These are phyloP conservation scores for Tortricodes alternella DNA, from an alignment of 2,888 invertebrate genomes.

Conservation along the genomic window DNA sequence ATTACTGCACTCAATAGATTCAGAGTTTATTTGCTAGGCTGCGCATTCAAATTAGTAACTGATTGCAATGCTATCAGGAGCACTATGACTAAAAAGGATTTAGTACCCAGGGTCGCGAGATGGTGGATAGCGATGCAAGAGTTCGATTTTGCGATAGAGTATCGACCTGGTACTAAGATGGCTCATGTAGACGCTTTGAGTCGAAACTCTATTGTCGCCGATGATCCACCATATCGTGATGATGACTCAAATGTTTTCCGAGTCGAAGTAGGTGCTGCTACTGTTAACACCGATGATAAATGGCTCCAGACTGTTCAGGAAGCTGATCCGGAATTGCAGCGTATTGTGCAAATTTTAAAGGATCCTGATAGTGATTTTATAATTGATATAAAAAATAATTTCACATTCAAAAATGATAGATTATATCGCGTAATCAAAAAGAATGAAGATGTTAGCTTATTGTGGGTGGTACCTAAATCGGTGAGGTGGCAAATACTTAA, in stretches of 20 bases:
- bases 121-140: slow-evolving; percentile 37
- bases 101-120: slow-evolving; percentile 34
- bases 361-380: slow-evolving; percentile 1
- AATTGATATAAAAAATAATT: slow-evolving; percentile 25
- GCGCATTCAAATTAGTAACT: not conserved
- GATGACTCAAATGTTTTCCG: not conserved
- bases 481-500: slow-evolving; percentile 37
- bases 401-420: slow-evolving; percentile 3
- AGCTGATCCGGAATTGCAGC: slow-evolving; percentile 13
- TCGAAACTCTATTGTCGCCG: slow-evolving; percentile 5
- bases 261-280: not conserved
- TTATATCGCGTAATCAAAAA: slow-evolving; percentile 8
- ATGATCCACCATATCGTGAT: not conserved
- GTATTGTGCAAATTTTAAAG: slow-evolving; percentile 9
- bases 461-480: slow-evolving; percentile 37
- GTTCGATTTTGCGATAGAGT: slow-evolving; percentile 33
- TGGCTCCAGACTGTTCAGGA: slow-evolving; percentile 23
- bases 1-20: slow-evolving; percentile 26
- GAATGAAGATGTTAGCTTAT: not conserved
- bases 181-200: slow-evolving; percentile 27
- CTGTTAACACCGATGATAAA: not conserved
- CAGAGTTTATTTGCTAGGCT: slow-evolving; percentile 24
- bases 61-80: slow-evolving; percentile 13
- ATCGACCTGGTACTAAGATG: slow-evolving; percentile 17
- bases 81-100: slow-evolving; percentile 33